Evolutionary conservation across 2,113 vertebrate genomes (phyloP), one percentile per base, ranked within the genome.

Genomic region (Sturnira hondurensis): DNA sequence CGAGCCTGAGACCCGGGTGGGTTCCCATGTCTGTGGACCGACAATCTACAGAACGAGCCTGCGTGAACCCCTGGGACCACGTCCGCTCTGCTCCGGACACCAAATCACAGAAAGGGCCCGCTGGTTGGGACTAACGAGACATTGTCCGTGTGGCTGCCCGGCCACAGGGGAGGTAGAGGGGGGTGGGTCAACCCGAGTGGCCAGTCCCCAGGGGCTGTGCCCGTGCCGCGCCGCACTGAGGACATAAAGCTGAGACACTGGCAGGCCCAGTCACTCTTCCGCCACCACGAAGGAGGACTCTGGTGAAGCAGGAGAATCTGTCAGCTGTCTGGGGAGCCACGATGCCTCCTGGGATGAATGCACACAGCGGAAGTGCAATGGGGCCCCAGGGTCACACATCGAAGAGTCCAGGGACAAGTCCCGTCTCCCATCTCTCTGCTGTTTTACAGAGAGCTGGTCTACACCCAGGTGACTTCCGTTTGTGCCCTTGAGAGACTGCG

Each of bases 31-130:
- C 7, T 52, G 58, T 3, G 0, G 14, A 5, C 2, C 0, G 10
- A 7, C 1, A 0, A 3, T 15, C 36, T 12, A 0, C 24, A 43
- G 65, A n/a, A 0, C 0, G 0, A 14, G 20, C 13, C n/a, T 1
- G 41, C 71, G 4, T 5, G 24, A 5, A 5, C 8, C 26, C 76
- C 5, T 2, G 19, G 1, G 28, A 38, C 12, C 7, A 24, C 6
- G 7, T n/a, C 56, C 14, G 0, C 8, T 56, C 41, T 2, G 2
- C 7, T 20, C 22, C 20, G 3, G 52, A 31, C 31, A 36, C 1
- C 7, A 22, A 61, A 43, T 10, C 70, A 78, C 56, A 38, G 52
- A 4, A 73, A 12, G 36, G 20, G 20, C 52, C 4, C 12, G 19
- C 26, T 3, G 0, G 11, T 1, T 0, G 1, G 71, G 63, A 38